Evolutionary conservation across 2,113 vertebrate species (phyloP), one percentile per base, ranked within the genome.

Genomic region (Crypturellus undulatus): DNA sequence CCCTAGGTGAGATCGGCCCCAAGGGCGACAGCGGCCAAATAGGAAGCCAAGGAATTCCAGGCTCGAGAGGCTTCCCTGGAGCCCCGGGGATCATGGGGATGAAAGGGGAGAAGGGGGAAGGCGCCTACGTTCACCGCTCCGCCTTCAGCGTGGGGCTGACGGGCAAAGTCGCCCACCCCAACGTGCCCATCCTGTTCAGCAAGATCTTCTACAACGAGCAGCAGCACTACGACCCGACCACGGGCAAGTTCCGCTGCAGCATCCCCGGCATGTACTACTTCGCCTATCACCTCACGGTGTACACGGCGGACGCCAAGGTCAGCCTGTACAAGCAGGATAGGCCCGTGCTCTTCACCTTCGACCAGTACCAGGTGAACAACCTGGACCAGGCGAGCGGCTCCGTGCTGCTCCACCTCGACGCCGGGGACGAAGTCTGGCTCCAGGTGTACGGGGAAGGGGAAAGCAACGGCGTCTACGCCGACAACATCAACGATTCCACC

Each of bases 181-280:
- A 97, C 2, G 73, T 98, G 21, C 98, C 98, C 72, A 98, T 99
- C 89, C 97, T 95, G 87, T 99, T 99, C 92, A 97, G 91, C 91
- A 98, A 99, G 96, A 97, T 98, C 85, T 98, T 98, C 97, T 99
- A 98, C 96, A 99, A 99, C 0, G 97, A 98, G 71, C 98, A 98
- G 87, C 97, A 81, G 43, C 98, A 98, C 95, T 99, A 99, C 0
- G 98, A 99, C 2, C 14, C 89, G 59, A 97, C 93, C 93, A 98
- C 98, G 0, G 98, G 98, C 58, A 99, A 98, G 95, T 99, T 99
- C 96, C 91, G 95, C 84, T 98, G 98, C 94, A 97, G n/a, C 38
- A 90, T 98, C 21, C 95, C 98, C 0, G 98, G 98, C 64, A 94
- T 98, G 4, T 99, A 99, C 79, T 98, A 97, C 87, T 99, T 99